These are phyloP conservation scores for Drosophila obscura DNA, from an alignment of 1,140 invertebrate species.

Conservation along the genomic window DNA sequence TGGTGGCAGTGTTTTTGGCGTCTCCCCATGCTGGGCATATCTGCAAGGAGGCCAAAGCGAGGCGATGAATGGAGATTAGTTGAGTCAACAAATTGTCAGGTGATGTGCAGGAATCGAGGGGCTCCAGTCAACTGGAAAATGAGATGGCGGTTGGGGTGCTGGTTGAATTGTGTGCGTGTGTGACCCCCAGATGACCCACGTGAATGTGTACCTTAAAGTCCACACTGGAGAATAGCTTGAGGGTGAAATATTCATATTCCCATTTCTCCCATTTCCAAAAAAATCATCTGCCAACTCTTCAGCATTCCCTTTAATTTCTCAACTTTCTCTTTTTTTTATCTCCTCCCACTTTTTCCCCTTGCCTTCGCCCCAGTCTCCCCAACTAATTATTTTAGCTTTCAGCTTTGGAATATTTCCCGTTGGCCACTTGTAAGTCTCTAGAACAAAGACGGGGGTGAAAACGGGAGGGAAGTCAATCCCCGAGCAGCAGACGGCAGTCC, in stretches of 20 bases:
- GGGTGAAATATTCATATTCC: no score
- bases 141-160: constrained; percentile 21
- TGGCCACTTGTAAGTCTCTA: constrained; percentile 45
- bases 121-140: constrained; percentile 47
- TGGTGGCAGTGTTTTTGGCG: constrained; percentile 53
- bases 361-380: constrained; percentile 28
- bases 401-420: constrained; percentile 19
- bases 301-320: constrained; percentile 4
- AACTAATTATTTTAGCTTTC: constrained; percentile 51
- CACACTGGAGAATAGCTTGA: neutral
- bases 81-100: constrained; percentile 56
- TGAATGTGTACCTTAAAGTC: constrained; percentile 3
- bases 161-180: constrained; percentile 20
- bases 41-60: constrained; percentile 23
- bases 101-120: constrained; percentile 51
- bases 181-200: constrained; percentile 28
- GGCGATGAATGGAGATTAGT: constrained; percentile 26
- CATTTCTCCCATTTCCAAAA: no score
- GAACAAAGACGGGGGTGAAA: constrained; percentile 14
- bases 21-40: constrained; percentile 41
- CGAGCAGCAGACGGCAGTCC: constrained; percentile 26
- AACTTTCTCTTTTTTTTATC: constrained; percentile 18
- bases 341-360: constrained; percentile 21
- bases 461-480: constrained; percentile 22
- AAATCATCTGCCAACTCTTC: neutral